phyloP scores from a whole-genome alignment of 2,888 invertebrate species.

The Dolichomitus sp. region DNA sequence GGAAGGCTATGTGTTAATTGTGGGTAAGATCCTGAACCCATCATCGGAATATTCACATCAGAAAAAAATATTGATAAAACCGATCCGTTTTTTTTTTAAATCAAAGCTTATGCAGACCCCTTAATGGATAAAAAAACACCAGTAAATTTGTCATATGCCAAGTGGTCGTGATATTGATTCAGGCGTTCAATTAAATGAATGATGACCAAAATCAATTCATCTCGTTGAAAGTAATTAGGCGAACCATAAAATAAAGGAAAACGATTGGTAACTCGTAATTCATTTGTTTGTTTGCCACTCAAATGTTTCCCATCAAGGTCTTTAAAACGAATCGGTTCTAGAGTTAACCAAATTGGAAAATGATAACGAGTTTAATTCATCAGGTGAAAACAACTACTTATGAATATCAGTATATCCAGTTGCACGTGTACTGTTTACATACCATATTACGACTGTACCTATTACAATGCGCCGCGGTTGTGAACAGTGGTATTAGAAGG shows the following conservation, averaged over 20 bases:
- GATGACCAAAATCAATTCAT: not conserved
- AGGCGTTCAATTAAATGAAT: not conserved
- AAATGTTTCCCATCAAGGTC: no score
- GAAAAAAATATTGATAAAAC: not conserved
- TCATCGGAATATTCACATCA: not conserved
- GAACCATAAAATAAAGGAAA: not conserved
- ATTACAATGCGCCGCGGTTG: not conserved
- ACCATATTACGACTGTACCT: slow-evolving; percentile 10
- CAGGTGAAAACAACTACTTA: not conserved
- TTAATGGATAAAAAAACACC: not conserved
- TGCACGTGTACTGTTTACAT: not conserved
- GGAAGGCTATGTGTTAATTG: no score
- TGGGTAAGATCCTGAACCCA: not conserved
- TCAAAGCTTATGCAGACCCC: not conserved
- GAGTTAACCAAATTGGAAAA: not conserved
- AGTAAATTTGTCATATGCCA: not conserved
- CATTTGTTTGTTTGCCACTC: no score
- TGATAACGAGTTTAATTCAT: not conserved
- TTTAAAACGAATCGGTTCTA: not conserved
- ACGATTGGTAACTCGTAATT: not conserved
- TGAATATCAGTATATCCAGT: slow-evolving; percentile 27
- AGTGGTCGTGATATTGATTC: not conserved
- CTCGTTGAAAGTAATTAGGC: not conserved
- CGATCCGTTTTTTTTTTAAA: not conserved
- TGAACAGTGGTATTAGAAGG: slow-evolving; percentile 38